Conservation (phyloP, 23 tunicate species). For the Trididemnum clinides region DNA sequence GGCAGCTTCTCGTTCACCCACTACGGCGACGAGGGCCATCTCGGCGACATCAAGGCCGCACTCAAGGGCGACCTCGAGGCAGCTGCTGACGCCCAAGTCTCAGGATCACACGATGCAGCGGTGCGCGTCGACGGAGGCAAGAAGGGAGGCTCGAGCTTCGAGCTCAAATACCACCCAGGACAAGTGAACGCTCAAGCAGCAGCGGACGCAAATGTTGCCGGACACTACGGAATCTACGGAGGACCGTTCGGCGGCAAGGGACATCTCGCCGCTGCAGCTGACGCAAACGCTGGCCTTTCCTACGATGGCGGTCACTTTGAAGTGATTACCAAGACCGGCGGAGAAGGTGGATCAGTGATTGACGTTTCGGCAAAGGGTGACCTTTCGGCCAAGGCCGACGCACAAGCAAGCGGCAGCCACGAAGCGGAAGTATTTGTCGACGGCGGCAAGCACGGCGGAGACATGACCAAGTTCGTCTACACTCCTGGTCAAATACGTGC, state of each 20-base stretch:
- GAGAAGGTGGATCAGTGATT: background rate
- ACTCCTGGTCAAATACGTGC: background rate
- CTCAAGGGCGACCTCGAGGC: background rate
- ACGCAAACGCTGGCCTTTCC: background rate
- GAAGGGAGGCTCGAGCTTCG: background rate
- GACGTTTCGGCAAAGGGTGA: background rate
- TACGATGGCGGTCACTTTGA: slow-evolving; percentile 16
- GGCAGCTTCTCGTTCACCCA: background rate
- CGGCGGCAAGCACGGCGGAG: background rate
- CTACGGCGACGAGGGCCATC: background rate
- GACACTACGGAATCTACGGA: background rate
- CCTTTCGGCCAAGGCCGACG: background rate
- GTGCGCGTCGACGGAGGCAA: background rate
- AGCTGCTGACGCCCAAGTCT: background rate
- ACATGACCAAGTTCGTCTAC: background rate
- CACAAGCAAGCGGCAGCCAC: slow-evolving; percentile 1
- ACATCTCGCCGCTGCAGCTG: background rate
- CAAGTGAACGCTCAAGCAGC: background rate
- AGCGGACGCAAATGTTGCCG: background rate
- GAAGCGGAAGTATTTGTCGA: background rate
- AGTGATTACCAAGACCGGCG: slow-evolving; percentile 5
- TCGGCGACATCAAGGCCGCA: background rate
- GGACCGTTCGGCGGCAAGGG: slow-evolving; percentile 1
- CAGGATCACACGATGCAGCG: background rate
- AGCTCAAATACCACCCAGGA: background rate